phyloP scores from a whole-genome alignment of 2,797 vertebrate species.

The Cichlasoma orientale region DNA sequence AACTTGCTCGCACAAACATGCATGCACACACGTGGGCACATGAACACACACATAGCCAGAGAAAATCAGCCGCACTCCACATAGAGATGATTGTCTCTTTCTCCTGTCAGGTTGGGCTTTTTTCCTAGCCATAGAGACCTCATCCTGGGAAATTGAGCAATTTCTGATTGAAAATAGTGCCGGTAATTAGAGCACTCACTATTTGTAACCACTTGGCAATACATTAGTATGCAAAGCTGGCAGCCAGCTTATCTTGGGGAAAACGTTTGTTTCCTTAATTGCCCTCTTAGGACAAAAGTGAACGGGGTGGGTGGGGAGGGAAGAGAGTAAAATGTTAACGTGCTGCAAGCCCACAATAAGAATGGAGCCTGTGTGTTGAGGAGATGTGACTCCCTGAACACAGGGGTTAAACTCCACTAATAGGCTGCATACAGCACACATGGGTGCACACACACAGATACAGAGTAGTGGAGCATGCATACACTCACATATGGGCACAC shows the following conservation, averaged over 20 bases:
- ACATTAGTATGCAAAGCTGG: constrained; percentile 93
- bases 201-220: constrained; percentile 89
- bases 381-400: constrained; percentile 79
- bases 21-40: constrained; percentile 41
- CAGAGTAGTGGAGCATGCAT: constrained; percentile 49
- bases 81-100: constrained; percentile 79
- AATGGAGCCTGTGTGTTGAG: constrained; percentile 77
- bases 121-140: constrained; percentile 80
- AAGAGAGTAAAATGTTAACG: constrained; percentile 83
- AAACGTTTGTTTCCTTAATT: constrained; percentile 95
- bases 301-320: constrained; percentile 78
- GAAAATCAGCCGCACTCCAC: constrained; percentile 65
- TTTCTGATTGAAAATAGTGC: constrained; percentile 90
- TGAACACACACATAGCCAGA: constrained; percentile 22
- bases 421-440: constrained; percentile 74
- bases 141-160: constrained; percentile 88
- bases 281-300: constrained; percentile 93
- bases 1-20: constrained; percentile 64
- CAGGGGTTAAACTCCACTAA: constrained; percentile 82
- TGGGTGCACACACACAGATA: constrained; percentile 43
- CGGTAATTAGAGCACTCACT: constrained; percentile 89
- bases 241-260: constrained; percentile 90
- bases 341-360: constrained; percentile 67
- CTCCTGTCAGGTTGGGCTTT: constrained; percentile 77
- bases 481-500: constrained; percentile 67